phyloP scores from a whole-genome alignment of 2,113 vertebrate species.

The Nerophis ophidion region DNA sequence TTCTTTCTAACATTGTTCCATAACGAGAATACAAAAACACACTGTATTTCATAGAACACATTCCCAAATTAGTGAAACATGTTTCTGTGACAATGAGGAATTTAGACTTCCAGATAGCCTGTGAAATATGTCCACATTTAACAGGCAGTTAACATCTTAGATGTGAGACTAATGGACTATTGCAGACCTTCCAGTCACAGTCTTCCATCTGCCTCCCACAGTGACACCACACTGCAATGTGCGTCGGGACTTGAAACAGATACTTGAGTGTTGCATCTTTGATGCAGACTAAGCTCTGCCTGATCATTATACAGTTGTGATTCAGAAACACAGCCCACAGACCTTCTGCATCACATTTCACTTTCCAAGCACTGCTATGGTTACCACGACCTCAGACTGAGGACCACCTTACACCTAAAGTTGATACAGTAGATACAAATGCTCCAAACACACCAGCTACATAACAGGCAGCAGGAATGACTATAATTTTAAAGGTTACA shows the following conservation, averaged over 20 bases:
- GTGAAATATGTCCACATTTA: not conserved
- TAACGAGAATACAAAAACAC: not conserved
- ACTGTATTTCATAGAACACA: not conserved
- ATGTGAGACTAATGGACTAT: slow-evolving; percentile 11
- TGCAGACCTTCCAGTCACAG: slow-evolving; percentile 17
- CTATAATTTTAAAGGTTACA: not conserved
- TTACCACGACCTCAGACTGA: slow-evolving; percentile 70
- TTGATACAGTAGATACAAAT: not conserved
- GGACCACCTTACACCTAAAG: slow-evolving; percentile 48
- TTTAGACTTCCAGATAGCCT: too few species aligned
- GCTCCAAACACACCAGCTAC: slow-evolving; percentile 46
- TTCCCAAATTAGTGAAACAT: not conserved
- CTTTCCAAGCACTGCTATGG: slow-evolving; percentile 75
- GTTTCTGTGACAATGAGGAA: not conserved
- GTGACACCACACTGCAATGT: slow-evolving; percentile 42
- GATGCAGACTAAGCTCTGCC: slow-evolving; percentile 54
- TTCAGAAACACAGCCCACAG: slow-evolving; percentile 65
- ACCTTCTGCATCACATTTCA: slow-evolving; percentile 68
- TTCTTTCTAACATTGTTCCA: too few species aligned
- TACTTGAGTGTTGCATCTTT: slow-evolving; percentile 68
- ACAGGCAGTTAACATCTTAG: not conserved
- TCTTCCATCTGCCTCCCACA: slow-evolving; percentile 19
- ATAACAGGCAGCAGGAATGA: not conserved
- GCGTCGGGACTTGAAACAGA: slow-evolving; percentile 56
- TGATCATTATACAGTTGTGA: slow-evolving; percentile 73